phyloP scores from a whole-genome alignment of 1,140 invertebrate species.

The Drosophila kohkoa region DNA sequence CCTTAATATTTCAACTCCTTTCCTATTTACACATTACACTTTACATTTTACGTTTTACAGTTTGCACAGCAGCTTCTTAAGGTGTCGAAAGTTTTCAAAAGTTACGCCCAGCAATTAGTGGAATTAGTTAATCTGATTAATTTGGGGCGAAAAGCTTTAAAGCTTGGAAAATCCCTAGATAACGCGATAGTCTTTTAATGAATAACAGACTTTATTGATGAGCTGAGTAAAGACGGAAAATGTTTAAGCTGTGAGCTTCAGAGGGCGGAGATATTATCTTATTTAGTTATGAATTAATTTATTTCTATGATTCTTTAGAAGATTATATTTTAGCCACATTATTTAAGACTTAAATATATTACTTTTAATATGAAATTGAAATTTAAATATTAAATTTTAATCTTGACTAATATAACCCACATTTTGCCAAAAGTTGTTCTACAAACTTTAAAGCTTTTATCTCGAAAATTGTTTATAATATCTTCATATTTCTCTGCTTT shows the following conservation, averaged over 20 bases:
- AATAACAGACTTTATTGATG: conserved; percentile 4
- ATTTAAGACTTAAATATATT: no score
- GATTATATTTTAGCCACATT: no score
- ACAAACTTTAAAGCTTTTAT: no score
- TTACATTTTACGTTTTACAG: not conserved
- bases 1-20: conserved; percentile 27
- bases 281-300: no score
- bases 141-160: not conserved
- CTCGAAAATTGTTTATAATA: no score
- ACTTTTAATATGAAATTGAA: no score
- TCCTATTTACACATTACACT: conserved; percentile 4
- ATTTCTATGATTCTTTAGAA: no score
- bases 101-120: conserved; percentile 23
- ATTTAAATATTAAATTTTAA: no score
- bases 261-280: no score
- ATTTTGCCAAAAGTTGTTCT: no score
- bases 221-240: not conserved
- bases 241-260: no score
- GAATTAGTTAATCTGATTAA: conserved; percentile 18
- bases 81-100: conserved; percentile 16
- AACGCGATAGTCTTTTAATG: not conserved
- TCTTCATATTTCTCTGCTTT: not conserved
- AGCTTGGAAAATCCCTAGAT: not conserved
- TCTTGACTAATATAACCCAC: no score
- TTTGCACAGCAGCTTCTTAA: not conserved